Evolutionary conservation across 2,113 vertebrate genomes (phyloP).

Genomic region (Lamprotornis superbus): DNA sequence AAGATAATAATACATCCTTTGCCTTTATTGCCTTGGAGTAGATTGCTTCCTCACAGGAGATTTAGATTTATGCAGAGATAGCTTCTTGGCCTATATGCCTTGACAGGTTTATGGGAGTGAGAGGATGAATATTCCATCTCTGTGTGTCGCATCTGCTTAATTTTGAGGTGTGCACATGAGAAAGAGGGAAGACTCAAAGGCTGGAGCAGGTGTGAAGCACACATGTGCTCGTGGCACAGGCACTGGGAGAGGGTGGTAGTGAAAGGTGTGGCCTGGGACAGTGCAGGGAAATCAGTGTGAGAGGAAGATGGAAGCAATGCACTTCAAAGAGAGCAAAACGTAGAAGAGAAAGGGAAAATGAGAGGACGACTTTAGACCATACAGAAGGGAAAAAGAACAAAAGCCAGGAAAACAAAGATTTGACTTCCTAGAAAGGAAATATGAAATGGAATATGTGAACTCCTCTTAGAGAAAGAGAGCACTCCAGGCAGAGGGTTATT

Average conservation of each 20-base stretch:
- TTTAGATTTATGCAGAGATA: conserved; percentile 59
- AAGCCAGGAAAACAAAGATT: conserved; percentile 21
- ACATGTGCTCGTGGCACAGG: not conserved
- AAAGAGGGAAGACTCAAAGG: not conserved
- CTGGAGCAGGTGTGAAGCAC: conserved; percentile 1
- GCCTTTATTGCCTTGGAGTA: conserved; percentile 62
- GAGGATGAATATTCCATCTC: conserved; percentile 45
- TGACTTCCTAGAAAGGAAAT: conserved; percentile 46
- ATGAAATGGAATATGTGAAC: conserved; percentile 36
- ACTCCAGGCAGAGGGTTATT: conserved; percentile 60
- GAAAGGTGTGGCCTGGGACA: not conserved
- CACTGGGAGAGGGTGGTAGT: not conserved
- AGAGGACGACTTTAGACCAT: not conserved
- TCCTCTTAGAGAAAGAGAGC: conserved; percentile 19
- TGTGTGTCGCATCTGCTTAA: conserved; percentile 35
- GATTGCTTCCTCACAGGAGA: conserved; percentile 59
- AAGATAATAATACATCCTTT: conserved; percentile 62
- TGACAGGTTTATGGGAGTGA: conserved; percentile 57
- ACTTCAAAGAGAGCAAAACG: not conserved
- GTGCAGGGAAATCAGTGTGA: not conserved
- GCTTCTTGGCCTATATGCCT: conserved; percentile 50
- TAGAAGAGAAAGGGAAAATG: not conserved
- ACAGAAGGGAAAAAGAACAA: not conserved
- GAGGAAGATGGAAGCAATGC: not conserved
- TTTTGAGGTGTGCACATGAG: conserved; percentile 48